Evolutionary conservation across 2,797 vertebrate genomes (phyloP).

Genomic region (Hydrocynus forskahlii): DNA sequence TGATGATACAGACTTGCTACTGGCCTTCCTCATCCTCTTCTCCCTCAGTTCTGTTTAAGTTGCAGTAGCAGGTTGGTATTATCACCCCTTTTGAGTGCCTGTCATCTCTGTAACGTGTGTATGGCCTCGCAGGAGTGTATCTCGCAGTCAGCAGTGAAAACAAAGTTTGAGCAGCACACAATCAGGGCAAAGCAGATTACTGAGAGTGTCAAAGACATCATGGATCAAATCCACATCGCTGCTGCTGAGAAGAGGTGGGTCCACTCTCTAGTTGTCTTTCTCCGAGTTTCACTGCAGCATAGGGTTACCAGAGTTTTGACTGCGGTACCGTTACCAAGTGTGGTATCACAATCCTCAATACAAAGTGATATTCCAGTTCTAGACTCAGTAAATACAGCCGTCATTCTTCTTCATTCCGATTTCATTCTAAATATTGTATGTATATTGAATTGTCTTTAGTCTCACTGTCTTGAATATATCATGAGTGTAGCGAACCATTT

Average conservation of each 20-base stretch:
- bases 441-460: too few species aligned
- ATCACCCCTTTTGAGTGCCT: conserved; percentile 67
- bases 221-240: conserved; percentile 95
- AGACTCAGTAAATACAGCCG: too few species aligned
- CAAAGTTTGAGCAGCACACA: conserved; percentile 99
- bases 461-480: too few species aligned
- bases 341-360: too few species aligned
- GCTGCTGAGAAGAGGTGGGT: conserved; percentile 96
- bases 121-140: conserved; percentile 99
- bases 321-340: neutral
- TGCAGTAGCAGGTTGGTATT: conserved; percentile 81
- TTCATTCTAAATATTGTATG: too few species aligned
- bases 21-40: conserved; percentile 53
- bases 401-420: too few species aligned
- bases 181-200: conserved; percentile 99
- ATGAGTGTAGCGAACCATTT: too few species aligned
- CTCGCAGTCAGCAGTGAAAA: conserved; percentile 99
- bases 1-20: conserved; percentile 71
- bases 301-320: neutral
- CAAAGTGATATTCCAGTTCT: too few species aligned
- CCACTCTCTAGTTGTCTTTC: neutral
- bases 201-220: conserved; percentile 94
- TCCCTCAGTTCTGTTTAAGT: conserved; percentile 52
- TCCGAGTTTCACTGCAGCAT: neutral
- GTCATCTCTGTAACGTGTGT: conserved; percentile 88